phyloP scores from a whole-genome alignment of 2,797 vertebrate genomes.

The Sylvilagus floridanus region DNA sequence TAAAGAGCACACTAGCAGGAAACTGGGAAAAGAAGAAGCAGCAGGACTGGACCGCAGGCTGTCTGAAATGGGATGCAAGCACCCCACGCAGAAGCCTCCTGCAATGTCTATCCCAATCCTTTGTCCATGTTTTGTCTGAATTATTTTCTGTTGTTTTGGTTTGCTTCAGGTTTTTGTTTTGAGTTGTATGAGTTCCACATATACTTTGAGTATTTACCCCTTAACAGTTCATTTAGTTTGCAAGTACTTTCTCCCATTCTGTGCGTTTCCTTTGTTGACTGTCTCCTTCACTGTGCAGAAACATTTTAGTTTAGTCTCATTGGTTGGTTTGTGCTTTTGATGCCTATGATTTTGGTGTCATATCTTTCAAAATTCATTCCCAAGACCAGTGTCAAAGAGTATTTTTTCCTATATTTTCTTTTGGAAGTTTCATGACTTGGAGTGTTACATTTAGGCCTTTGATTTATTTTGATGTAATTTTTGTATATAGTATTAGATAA shows the following conservation, averaged over 20 bases:
- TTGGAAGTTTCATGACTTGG: background rate
- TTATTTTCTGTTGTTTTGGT: too few relatives aligned
- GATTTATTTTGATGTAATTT: background rate
- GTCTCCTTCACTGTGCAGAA: background rate
- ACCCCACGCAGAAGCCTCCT: too few relatives aligned
- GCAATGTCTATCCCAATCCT: too few relatives aligned
- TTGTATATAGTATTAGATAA: too few relatives aligned
- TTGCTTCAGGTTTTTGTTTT: background rate
- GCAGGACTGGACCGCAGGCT: too few relatives aligned
- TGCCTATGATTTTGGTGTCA: background rate
- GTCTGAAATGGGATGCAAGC: too few relatives aligned
- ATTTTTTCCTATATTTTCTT: background rate
- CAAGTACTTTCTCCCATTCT: background rate
- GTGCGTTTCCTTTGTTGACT: too few relatives aligned
- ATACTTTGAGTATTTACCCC: background rate
- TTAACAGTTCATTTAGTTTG: background rate
- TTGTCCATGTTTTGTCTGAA: too few relatives aligned
- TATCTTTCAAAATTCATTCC: background rate
- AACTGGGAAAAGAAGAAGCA: too few relatives aligned
- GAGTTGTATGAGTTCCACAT: background rate
- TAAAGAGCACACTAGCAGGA: too few relatives aligned
- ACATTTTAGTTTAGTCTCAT: background rate
- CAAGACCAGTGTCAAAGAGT: background rate
- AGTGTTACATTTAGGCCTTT: background rate
- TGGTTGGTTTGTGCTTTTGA: background rate